phyloP scores from a whole-genome alignment of 2,113 vertebrate species.

The Phyllopteryx taeniolatus region DNA sequence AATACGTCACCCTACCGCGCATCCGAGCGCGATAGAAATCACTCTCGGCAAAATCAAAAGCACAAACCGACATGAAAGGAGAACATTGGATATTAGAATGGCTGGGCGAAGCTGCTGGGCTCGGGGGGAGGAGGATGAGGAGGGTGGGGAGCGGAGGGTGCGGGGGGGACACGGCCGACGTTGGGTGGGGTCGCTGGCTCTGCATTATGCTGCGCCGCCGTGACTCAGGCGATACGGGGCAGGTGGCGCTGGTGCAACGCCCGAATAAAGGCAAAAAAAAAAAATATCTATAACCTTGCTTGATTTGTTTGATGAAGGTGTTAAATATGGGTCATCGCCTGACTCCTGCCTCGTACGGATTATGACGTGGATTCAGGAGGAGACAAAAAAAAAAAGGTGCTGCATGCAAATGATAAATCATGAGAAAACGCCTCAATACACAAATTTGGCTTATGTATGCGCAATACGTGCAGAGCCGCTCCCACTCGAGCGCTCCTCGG shows the following conservation, averaged over 20 bases:
- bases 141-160: neutral
- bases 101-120: neutral
- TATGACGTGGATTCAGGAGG: neutral
- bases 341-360: neutral
- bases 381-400: neutral
- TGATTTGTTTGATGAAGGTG: neutral
- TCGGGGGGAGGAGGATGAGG: neutral
- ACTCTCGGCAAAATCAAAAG: neutral
- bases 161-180: slow-evolving; percentile 42
- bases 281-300: neutral
- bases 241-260: slow-evolving; percentile 10
- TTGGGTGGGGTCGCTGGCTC: slow-evolving; percentile 79
- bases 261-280: neutral
- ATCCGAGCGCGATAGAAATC: neutral
- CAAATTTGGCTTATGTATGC: neutral
- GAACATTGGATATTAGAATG: neutral
- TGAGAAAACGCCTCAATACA: neutral
- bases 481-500: slow-evolving; percentile 47
- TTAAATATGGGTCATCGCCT: slow-evolving; percentile 49
- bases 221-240: slow-evolving; percentile 53
- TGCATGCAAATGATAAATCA: neutral
- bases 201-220: slow-evolving; percentile 76
- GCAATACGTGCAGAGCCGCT: slow-evolving; percentile 49
- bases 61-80: neutral
- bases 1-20: neutral